phyloP scores from a whole-genome alignment of 2,888 invertebrate species.

The Xestoiulus laeticollis region DNA sequence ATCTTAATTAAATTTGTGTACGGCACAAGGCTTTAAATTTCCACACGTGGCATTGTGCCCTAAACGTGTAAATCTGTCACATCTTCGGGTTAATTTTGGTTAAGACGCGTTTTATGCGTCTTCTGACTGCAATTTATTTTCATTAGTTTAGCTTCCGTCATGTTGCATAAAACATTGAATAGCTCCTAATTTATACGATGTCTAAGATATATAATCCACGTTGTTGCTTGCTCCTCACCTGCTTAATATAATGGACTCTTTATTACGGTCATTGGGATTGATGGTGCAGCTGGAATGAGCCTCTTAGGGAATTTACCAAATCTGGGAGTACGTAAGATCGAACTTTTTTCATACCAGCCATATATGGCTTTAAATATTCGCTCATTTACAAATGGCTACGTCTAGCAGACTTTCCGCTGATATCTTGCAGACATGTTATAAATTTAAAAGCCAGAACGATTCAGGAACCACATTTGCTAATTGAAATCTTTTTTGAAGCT shows the following conservation, averaged over 20 bases:
- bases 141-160: background rate
- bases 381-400: no score
- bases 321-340: background rate
- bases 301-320: background rate
- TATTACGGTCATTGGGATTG: slow-evolving; percentile 4
- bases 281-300: background rate
- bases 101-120: background rate
- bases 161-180: slow-evolving; percentile 10
- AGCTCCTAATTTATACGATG: background rate
- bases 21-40: background rate
- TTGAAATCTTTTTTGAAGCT: no score
- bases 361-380: no score
- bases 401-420: no score
- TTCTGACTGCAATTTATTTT: slow-evolving; percentile 14
- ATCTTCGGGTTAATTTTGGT: background rate
- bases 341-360: background rate
- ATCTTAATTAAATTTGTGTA: slow-evolving; percentile 4
- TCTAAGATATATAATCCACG: background rate
- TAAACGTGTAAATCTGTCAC: background rate
- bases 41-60: background rate
- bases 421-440: no score
- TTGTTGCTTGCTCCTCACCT: background rate
- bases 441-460: no score
- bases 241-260: background rate
- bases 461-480: no score